A percentile compares a stretch with the other conserved stretches of the same genome.
phyloP scores from a whole-genome alignment of 1,140 invertebrate genomes.

The Thalassaphorura encarpata region DNA sequence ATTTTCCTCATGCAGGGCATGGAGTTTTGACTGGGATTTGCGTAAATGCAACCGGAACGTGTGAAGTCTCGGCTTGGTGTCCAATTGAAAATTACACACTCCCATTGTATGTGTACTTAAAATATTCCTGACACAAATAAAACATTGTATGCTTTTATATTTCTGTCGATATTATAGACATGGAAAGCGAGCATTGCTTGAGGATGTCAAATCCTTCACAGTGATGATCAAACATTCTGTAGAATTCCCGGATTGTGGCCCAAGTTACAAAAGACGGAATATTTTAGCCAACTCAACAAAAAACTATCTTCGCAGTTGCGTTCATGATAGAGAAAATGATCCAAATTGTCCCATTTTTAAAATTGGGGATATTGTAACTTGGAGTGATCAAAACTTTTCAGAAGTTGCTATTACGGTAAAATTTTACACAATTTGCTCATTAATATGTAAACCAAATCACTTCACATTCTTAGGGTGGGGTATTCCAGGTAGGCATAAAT shows the following conservation, averaged over 20 bases:
- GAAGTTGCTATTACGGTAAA: slow-evolving; percentile 35
- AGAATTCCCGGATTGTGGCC: slow-evolving; percentile 38
- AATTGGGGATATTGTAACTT: slow-evolving; percentile 39
- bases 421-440: slow-evolving; percentile 20
- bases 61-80: slow-evolving; percentile 46
- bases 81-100: slow-evolving; percentile 38
- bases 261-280: slow-evolving; percentile 34
- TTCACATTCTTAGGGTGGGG: slow-evolving; percentile 40
- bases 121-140: neutral
- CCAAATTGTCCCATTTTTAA: slow-evolving; percentile 44
- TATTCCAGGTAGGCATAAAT: slow-evolving; percentile 42
- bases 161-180: slow-evolving; percentile 11
- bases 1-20: slow-evolving; percentile 34
- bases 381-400: slow-evolving; percentile 36
- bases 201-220: slow-evolving; percentile 16
- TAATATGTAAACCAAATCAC: neutral
- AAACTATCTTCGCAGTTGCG: slow-evolving; percentile 37
- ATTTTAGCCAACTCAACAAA: slow-evolving; percentile 36
- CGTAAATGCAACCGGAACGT: slow-evolving; percentile 34
- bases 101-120: slow-evolving; percentile 6
- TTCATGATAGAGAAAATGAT: slow-evolving; percentile 38
- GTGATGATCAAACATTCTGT: slow-evolving; percentile 32
- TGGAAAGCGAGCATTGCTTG: slow-evolving; percentile 7
- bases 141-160: neutral
- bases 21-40: slow-evolving; percentile 42